A percentile compares a stretch with the other conserved stretches of the same genome.
phyloP scores from a whole-genome alignment of 2,797 vertebrate genomes.

The Nannoperca obscura region DNA sequence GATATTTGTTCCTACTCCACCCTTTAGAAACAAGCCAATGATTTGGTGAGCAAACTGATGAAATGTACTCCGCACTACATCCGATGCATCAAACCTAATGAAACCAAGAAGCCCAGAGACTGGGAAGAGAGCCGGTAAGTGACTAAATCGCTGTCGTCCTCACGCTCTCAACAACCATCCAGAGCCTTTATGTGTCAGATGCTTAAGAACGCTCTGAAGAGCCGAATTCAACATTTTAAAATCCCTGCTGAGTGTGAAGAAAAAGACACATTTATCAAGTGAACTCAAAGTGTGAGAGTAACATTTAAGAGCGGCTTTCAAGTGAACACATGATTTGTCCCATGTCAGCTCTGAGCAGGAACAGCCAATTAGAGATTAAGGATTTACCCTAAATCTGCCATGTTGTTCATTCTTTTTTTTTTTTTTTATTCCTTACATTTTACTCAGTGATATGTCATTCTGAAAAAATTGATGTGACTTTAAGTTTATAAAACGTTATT shows the following conservation, averaged over 20 bases:
- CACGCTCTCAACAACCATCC: neutral
- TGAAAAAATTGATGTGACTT: neutral
- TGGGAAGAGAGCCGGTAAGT: constrained; percentile 98
- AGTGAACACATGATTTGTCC: neutral
- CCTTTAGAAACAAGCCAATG: constrained; percentile 96
- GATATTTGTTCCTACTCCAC: constrained; percentile 25
- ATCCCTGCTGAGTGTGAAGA: neutral
- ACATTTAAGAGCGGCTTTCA: neutral
- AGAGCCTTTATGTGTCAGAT: neutral
- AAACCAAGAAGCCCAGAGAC: constrained; percentile 96
- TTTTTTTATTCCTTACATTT: neutral
- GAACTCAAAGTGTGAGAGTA: neutral
- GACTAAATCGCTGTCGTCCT: neutral
- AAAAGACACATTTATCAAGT: neutral
- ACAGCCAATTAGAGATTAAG: neutral
- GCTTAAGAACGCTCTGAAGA: neutral
- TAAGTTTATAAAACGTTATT: neutral
- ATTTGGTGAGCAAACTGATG: constrained; percentile 97
- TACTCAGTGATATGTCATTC: no score
- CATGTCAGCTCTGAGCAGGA: neutral
- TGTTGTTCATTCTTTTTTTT: neutral
- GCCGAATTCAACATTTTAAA: no score
- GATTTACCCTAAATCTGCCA: neutral
- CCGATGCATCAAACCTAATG: constrained; percentile 99
- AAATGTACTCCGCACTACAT: constrained; percentile 99